A percentile compares a stretch with the other conserved stretches of the same genome.
Evolutionary conservation across 2,797 vertebrate species (phyloP).

Genomic region (Takifugu rubripes): DNA sequence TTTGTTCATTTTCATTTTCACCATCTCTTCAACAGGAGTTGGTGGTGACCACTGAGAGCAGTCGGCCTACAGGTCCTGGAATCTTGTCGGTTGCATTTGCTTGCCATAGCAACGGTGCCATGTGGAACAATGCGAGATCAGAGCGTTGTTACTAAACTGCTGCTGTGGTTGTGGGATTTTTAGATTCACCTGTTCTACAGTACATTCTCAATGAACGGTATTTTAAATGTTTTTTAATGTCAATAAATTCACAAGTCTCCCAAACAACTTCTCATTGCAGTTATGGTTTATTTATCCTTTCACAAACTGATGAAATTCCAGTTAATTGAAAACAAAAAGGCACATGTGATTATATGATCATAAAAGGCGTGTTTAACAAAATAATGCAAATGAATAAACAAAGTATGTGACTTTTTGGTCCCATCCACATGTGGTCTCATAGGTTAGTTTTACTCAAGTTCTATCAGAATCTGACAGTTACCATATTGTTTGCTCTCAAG

Average conservation of each 20-base stretch:
- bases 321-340: constrained; percentile 1
- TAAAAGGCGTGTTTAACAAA: background rate
- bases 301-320: constrained; percentile 6
- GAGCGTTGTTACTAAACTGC: no score
- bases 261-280: constrained; percentile 4
- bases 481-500: no score
- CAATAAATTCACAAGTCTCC: background rate
- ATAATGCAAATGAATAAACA: constrained; percentile 6
- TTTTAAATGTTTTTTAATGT: background rate
- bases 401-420: constrained; percentile 35
- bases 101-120: no score
- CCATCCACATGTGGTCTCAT: background rate
- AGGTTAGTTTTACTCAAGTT: no score
- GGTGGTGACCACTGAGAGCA: background rate
- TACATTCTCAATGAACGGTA: no score
- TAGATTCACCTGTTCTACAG: no score
- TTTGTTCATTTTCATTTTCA: background rate
- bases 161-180: no score
- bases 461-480: background rate
- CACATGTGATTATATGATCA: no score
- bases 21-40: constrained; percentile 9
- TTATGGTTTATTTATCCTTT: constrained; percentile 25
- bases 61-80: no score
- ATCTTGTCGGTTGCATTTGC: no score
- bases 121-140: no score